These are phyloP conservation scores for Thalassoma bifasciatum DNA, from an alignment of 2,113 vertebrate species.

Conservation along the genomic window DNA sequence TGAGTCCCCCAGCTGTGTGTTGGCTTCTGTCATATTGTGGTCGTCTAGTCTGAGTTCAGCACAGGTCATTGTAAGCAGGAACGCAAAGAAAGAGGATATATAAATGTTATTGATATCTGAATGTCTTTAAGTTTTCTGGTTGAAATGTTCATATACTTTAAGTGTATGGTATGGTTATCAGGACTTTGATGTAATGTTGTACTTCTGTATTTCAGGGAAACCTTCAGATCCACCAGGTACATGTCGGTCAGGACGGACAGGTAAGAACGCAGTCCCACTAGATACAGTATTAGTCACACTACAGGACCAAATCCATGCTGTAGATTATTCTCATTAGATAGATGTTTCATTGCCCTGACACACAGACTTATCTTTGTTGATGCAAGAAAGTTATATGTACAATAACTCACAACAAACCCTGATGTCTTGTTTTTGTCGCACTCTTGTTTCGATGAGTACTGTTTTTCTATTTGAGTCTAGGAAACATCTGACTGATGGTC, in stretches of 20 bases:
- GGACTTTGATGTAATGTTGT: slow-evolving; percentile 4
- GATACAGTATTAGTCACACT: too few species aligned
- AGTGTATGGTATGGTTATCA: not conserved
- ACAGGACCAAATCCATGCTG: too few species aligned
- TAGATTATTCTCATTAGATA: too few species aligned
- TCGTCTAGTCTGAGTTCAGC: not conserved
- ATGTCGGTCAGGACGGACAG: slow-evolving; percentile 97
- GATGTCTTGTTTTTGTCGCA: not conserved
- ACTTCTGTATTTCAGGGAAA: slow-evolving; percentile 87
- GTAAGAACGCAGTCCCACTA: slow-evolving; percentile 79
- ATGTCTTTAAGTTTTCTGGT: not conserved
- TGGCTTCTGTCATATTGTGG: not conserved
- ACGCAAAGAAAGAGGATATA: not conserved
- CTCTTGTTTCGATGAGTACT: too few species aligned
- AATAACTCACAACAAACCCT: too few species aligned
- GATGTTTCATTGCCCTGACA: too few species aligned
- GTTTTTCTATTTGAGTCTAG: not conserved
- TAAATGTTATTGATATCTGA: not conserved
- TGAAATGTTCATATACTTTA: not conserved
- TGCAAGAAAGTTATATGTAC: too few species aligned
- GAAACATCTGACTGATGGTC: not conserved
- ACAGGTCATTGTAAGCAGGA: not conserved
- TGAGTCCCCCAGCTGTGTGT: not conserved
- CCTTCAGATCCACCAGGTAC: slow-evolving; percentile 97
- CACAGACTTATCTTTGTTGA: too few species aligned